These are phyloP conservation scores for Uromys caudimaculatus DNA, from an alignment of 2,797 vertebrate genomes.

Conservation along the genomic window DNA sequence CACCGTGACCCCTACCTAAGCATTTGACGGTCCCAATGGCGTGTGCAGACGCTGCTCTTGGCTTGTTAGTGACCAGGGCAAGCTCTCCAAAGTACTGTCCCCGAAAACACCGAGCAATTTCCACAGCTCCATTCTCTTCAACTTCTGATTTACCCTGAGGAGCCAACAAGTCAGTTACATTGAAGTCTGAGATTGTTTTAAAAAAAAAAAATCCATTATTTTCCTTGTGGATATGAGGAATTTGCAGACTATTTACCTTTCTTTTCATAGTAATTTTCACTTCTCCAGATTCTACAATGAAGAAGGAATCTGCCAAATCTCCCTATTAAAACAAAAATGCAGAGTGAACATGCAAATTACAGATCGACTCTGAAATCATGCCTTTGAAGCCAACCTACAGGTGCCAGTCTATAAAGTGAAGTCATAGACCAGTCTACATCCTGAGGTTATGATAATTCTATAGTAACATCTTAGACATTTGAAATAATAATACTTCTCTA, in stretches of 20 bases:
- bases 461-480: constrained; percentile 4
- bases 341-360: constrained; percentile 18
- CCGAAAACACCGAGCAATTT: constrained; percentile 95
- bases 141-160: constrained; percentile 87
- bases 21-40: constrained; percentile 98
- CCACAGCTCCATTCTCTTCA: constrained; percentile 93
- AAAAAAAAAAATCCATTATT: background rate
- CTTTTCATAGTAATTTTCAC: constrained; percentile 98
- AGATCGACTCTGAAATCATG: background rate
- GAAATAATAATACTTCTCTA: background rate
- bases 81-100: constrained; percentile 99
- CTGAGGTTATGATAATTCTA: background rate
- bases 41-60: constrained; percentile 97
- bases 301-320: constrained; percentile 97
- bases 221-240: background rate
- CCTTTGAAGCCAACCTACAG: background rate
- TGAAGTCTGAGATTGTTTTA: background rate
- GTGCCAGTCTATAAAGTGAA: background rate
- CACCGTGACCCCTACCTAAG: constrained; percentile 91
- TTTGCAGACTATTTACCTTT: constrained; percentile 89
- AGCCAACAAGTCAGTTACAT: constrained; percentile 13
- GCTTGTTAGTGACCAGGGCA: constrained; percentile 98
- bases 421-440: background rate
- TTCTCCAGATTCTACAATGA: constrained; percentile 99
- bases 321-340: constrained; percentile 88